Evolutionary conservation across 2,888 invertebrate genomes (phyloP).

Genomic region (Cataglyphis livida): DNA sequence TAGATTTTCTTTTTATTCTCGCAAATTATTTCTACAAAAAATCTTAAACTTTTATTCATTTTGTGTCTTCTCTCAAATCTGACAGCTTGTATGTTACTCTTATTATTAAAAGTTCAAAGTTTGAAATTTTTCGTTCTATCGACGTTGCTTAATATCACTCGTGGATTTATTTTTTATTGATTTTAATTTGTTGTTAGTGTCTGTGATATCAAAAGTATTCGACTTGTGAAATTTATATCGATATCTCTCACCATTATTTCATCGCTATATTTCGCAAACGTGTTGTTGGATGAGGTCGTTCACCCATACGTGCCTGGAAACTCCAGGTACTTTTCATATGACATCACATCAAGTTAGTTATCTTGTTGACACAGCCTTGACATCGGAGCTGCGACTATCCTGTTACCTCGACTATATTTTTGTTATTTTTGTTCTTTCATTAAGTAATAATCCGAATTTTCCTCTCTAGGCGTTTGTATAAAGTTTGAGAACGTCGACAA

Average conservation of each 20-base stretch:
- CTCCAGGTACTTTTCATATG: background rate
- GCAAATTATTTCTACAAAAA: background rate
- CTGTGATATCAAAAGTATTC: constrained; percentile 1
- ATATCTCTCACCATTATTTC: background rate
- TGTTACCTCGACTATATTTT: background rate
- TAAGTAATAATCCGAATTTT: background rate
- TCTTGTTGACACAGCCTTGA: constrained; percentile 9
- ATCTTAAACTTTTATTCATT: background rate
- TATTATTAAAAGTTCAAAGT: background rate
- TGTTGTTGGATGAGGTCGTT: background rate
- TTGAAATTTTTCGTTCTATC: background rate
- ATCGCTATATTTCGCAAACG: background rate
- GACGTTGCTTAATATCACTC: background rate
- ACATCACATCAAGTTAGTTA: background rate
- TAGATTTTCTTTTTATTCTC: background rate
- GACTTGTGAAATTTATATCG: background rate
- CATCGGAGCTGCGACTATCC: background rate
- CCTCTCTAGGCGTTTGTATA: background rate
- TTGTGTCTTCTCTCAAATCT: background rate
- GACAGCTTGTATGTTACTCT: background rate
- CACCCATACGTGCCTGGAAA: constrained; percentile 6
- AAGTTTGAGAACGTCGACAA: background rate
- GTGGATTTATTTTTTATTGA: background rate
- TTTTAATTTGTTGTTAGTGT: background rate
- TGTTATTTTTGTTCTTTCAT: background rate